Conservation (phyloP, 2,797 vertebrate species). For the Rachycentron canadum region DNA sequence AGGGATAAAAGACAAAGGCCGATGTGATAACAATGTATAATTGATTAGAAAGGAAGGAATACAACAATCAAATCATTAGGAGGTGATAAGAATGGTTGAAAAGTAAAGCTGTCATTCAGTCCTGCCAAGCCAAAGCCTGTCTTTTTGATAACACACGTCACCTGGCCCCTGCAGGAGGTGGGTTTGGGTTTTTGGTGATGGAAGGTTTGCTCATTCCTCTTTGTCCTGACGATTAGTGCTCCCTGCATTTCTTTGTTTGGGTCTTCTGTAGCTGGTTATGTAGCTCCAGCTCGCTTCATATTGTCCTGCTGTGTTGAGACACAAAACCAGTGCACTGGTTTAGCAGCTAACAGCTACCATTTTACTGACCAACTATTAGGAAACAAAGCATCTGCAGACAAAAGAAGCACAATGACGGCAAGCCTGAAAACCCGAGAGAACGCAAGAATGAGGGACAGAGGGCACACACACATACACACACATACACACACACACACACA, state of each 20-base stretch:
- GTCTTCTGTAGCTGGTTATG: constrained; percentile 64
- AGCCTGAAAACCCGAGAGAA: constrained; percentile 72
- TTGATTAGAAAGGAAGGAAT: background rate
- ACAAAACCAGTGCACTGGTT: constrained; percentile 63
- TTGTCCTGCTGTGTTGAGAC: constrained; percentile 55
- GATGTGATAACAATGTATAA: background rate
- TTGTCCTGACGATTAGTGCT: constrained; percentile 67
- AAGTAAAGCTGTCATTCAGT: background rate
- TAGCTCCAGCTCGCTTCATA: constrained; percentile 55
- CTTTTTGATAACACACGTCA: background rate
- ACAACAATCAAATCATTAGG: background rate
- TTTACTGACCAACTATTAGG: constrained; percentile 52
- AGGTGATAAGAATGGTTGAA: background rate
- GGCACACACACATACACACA: constrained; percentile 1
- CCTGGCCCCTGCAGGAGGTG: constrained; percentile 23
- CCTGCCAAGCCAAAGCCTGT: background rate
- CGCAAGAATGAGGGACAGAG: constrained; percentile 52
- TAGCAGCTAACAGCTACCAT: constrained; percentile 42
- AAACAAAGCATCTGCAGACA: constrained; percentile 72
- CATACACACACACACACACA: constrained; percentile 1
- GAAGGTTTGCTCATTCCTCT: constrained; percentile 27
- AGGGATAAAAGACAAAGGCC: background rate
- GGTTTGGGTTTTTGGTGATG: constrained; percentile 10
- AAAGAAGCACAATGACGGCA: constrained; percentile 68
- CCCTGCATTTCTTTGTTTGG: constrained; percentile 68